These are phyloP conservation scores for Kryptolebias marmoratus DNA, from an alignment of 2,113 vertebrate species.

Conservation along the genomic window DNA sequence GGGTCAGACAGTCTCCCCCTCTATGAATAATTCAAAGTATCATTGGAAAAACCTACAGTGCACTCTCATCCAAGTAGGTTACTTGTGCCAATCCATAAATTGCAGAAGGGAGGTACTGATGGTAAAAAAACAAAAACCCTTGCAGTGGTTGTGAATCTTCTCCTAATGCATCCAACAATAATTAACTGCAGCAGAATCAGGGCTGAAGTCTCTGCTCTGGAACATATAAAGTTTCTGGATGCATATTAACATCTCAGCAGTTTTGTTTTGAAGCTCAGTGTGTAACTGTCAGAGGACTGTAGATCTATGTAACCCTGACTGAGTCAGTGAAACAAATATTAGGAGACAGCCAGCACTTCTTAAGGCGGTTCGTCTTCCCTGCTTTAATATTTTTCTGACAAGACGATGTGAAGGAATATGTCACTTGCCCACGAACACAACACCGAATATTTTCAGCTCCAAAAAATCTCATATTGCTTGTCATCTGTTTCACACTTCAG, in stretches of 20 bases:
- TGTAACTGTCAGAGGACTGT: neutral
- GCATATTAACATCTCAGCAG: neutral
- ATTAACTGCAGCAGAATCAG: neutral
- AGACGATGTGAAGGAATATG: neutral
- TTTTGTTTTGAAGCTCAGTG: slow-evolving; percentile 1
- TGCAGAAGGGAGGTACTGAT: slow-evolving; percentile 12
- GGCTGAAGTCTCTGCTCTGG: neutral
- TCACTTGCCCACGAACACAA: slow-evolving; percentile 2
- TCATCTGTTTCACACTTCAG: neutral
- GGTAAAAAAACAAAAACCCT: neutral
- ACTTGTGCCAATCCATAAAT: neutral
- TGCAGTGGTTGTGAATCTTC: neutral
- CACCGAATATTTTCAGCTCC: too few relatives aligned
- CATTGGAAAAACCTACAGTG: neutral
- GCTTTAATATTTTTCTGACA: slow-evolving; percentile 9
- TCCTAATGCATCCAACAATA: neutral
- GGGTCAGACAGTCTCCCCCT: neutral
- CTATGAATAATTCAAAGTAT: slow-evolving; percentile 18
- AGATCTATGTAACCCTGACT: neutral
- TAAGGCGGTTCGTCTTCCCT: neutral
- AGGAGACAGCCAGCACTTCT: slow-evolving; percentile 6
- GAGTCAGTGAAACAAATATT: slow-evolving; percentile 43
- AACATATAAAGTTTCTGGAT: neutral
- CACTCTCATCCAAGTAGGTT: neutral
- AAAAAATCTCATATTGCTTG: neutral